These are phyloP conservation scores for Eueides isabella DNA, from an alignment of 1,140 invertebrate genomes.

Conservation along the genomic window DNA sequence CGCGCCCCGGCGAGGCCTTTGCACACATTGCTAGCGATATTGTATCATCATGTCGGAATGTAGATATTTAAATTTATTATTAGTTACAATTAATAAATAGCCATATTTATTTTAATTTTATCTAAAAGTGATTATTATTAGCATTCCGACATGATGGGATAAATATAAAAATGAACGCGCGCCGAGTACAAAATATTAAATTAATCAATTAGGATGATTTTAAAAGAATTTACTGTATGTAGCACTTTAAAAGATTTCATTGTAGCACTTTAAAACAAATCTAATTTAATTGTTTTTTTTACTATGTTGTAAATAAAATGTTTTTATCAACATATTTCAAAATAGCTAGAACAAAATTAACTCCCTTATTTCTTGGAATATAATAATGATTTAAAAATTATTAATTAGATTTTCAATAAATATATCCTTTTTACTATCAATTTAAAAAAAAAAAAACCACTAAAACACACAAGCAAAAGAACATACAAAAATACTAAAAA, in stretches of 20 bases:
- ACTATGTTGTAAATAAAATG: too few relatives aligned
- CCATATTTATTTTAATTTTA: neutral
- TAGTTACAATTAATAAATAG: too few relatives aligned
- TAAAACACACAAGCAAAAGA: too few relatives aligned
- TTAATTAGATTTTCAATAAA: too few relatives aligned
- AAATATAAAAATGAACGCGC: slow-evolving; percentile 62
- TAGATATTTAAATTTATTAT: slow-evolving; percentile 8
- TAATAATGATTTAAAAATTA: too few relatives aligned
- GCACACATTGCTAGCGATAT: slow-evolving; percentile 77
- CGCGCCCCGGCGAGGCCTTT: slow-evolving; percentile 61
- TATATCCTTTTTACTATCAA: too few relatives aligned
- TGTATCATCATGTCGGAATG: slow-evolving; percentile 59
- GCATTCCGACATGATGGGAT: slow-evolving; percentile 62
- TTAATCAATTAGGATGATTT: neutral
- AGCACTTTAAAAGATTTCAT: neutral
- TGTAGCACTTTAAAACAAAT: too few relatives aligned
- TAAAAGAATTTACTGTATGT: too few relatives aligned
- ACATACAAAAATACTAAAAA: too few relatives aligned
- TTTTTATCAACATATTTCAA: neutral
- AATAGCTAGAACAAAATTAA: neutral
- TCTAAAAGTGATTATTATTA: slow-evolving; percentile 14
- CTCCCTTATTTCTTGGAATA: neutral
- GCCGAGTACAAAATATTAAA: slow-evolving; percentile 59
- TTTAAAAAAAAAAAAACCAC: too few relatives aligned
- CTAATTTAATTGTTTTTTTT: neutral